Base-by-base conservation (phyloP, 2,888 invertebrate genomes). In the Drosophila borealis region DNA sequence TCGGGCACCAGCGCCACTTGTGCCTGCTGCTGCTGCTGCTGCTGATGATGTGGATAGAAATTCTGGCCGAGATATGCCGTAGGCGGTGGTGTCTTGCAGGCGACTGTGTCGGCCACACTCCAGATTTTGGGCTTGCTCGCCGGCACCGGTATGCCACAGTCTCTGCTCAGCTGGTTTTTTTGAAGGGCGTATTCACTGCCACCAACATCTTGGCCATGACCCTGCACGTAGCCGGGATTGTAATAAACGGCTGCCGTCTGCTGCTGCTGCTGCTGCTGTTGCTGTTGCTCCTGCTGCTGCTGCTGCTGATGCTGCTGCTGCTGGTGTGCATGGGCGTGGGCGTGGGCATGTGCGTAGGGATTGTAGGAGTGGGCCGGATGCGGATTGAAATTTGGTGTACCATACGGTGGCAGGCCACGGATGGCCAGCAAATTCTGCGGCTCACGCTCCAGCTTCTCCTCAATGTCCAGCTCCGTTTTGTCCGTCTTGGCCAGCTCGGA, bases 91-190 rank as follows among this genome's bases (percentile, higher is more conserved):
- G 90, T 73, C 93, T 97, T 97, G 93, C 97, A 97, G 42, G 97
- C 97, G 42, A 97, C 97, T 73, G 97, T 97, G 92, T 97, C 97
- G 68, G 97, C 97, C 89, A 98, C 93, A 45, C 97, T 97, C 98
- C 97, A 98, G 91, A 98, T 98, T 94, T 98, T 98, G 79, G 98
- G 97, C 92, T 98, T 98, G 78, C 96, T 96, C 60, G 97, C 96
- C 60, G 97, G 97, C 80, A 97, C 95, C 49, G 97, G 97, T 48
- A 97, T 96, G 48, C 97, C 97, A 92, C 97, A 97, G 90, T 97
- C 97, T 57, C 95, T 95, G 74, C 94, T 93, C 86, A 94, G 94
- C 90, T 93, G 91, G 92, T 92, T 92, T 92, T 92, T 94, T 92
- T 91, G 89, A 90, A 90, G 84, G 93, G 75, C 93, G 69, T 93